Evolutionary conservation across 2,888 invertebrate genomes (phyloP).

Genomic region (Taphrorychus bicolor): DNA sequence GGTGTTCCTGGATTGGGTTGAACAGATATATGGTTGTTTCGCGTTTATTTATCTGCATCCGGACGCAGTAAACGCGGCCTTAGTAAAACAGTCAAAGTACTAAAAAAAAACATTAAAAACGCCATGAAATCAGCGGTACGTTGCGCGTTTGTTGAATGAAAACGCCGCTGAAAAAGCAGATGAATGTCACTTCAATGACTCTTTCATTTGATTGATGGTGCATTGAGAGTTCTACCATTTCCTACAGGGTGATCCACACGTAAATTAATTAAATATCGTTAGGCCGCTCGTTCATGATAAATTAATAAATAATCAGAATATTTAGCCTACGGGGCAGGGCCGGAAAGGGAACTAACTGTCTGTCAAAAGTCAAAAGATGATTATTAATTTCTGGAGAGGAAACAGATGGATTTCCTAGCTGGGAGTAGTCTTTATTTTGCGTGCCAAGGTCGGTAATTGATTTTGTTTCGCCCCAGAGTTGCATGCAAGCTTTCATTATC

Average conservation of each 20-base stretch:
- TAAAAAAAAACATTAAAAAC: conserved; percentile 38
- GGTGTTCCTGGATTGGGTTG: neutral
- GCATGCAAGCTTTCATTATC: conserved; percentile 18
- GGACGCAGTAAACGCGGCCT: conserved; percentile 28
- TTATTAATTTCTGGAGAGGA: conserved; percentile 35
- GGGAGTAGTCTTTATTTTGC: conserved; percentile 32
- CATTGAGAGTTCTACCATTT: neutral
- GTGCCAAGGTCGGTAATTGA: conserved; percentile 30
- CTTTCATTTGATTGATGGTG: conserved; percentile 29
- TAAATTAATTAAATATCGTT: neutral
- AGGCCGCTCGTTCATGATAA: no score
- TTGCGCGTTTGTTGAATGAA: conserved; percentile 32
- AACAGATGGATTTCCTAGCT: conserved; percentile 30
- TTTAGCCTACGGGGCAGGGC: conserved; percentile 25
- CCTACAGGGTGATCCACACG: neutral
- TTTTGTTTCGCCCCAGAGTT: conserved; percentile 16
- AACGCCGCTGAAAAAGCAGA: conserved; percentile 37
- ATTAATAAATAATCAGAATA: conserved; percentile 28
- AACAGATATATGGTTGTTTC: conserved; percentile 29
- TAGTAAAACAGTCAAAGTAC: conserved; percentile 33
- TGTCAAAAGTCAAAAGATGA: conserved; percentile 34
- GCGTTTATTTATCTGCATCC: conserved; percentile 35
- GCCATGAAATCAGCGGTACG: conserved; percentile 22
- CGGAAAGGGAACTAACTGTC: conserved; percentile 33
- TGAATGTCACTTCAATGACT: conserved; percentile 31